Percentiles rank a stretch among this genome's conserved stretches.
Conservation (phyloP, 2,113 vertebrate species). For the Neogobius melanostomus region DNA sequence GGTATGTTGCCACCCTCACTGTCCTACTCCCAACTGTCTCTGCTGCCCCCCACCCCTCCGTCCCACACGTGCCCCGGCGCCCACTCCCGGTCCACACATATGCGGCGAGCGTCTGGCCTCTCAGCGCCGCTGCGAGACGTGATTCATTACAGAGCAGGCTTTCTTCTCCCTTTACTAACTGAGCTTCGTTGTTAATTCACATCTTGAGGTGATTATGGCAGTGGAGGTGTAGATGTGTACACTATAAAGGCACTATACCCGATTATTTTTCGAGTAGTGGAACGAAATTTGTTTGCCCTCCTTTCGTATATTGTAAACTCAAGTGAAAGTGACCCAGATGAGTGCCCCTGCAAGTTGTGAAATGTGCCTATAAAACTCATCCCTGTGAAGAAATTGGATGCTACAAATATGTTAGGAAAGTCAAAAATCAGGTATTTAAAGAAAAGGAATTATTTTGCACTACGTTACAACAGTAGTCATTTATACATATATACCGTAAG, state of each 20-base stretch:
- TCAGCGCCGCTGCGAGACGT: constrained; percentile 48
- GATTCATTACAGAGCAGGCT: constrained; percentile 52
- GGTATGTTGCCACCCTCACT: constrained; percentile 24
- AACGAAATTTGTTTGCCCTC: no score
- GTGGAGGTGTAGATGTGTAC: neutral
- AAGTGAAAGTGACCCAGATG: no score
- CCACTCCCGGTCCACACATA: constrained; percentile 32
- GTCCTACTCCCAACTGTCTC: constrained; percentile 37
- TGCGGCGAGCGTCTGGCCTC: constrained; percentile 29
- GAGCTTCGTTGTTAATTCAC: constrained; percentile 50
- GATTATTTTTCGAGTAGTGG: no score
- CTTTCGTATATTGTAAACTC: no score
- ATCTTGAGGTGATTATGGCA: constrained; percentile 57
- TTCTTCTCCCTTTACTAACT: constrained; percentile 46
- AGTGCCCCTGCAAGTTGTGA: no score
- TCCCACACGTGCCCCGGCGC: constrained; percentile 29
- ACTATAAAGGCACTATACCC: neutral
- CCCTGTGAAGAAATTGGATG: no score
- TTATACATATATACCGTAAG: no score
- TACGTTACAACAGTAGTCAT: no score
- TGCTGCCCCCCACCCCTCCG: constrained; percentile 35
- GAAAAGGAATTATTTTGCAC: no score
- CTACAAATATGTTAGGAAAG: no score
- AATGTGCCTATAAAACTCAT: no score
- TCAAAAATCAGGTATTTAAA: no score